Evolutionary conservation across 2,113 vertebrate genomes (phyloP).

Genomic region (Notarius quadriscutis): DNA sequence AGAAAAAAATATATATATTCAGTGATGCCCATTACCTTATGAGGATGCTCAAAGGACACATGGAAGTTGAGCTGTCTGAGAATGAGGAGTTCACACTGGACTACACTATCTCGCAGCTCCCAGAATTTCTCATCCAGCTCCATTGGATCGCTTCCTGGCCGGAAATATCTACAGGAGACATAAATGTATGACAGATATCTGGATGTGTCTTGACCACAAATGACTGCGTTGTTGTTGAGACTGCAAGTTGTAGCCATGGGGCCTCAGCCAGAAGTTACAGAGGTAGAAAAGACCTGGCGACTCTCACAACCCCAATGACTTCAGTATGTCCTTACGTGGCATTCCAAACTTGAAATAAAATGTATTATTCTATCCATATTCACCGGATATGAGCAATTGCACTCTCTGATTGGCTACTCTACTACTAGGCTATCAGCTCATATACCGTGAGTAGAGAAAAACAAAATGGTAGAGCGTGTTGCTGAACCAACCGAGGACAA

Average conservation of each 20-base stretch:
- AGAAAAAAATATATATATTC: not conserved
- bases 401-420: too few species aligned
- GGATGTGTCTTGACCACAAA: not conserved
- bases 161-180: slow-evolving; percentile 73
- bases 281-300: not conserved
- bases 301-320: not conserved
- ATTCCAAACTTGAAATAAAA: not conserved
- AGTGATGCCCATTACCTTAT: slow-evolving; percentile 70
- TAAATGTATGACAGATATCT: not conserved
- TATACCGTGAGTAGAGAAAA: too few species aligned
- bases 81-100: slow-evolving; percentile 85
- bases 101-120: slow-evolving; percentile 85
- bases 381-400: too few species aligned
- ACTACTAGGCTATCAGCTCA: too few species aligned
- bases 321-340: not conserved
- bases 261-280: not conserved
- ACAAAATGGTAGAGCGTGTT: too few species aligned
- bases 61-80: slow-evolving; percentile 83
- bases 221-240: not conserved
- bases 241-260: not conserved
- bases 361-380: not conserved
- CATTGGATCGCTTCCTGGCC: slow-evolving; percentile 72
- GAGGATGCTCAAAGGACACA: slow-evolving; percentile 85
- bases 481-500: too few species aligned
- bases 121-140: slow-evolving; percentile 82